Base-by-base conservation (phyloP, 2,888 invertebrate genomes). In the Nomada goodeniana region DNA sequence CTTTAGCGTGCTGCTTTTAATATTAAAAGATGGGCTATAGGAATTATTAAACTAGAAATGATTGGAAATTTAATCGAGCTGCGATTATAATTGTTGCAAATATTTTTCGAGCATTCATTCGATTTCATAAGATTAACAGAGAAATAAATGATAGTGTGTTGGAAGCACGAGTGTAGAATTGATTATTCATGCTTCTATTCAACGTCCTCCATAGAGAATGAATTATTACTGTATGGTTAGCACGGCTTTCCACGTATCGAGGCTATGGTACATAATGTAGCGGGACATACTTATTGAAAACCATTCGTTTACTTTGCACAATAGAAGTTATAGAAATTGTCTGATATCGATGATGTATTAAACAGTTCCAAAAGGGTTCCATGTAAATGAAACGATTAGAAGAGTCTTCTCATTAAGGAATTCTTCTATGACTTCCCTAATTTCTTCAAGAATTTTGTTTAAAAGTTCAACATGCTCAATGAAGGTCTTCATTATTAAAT, bases 401-500 rank as follows among this genome's bases (percentile, higher is more conserved):
- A 61, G 2, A 36, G 36, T 36, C 36, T 36, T 36, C 0, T 36
- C 36, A 36, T 7, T 36, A 36, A 36, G 36, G 7, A 36, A 1
- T 36, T 36, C 7, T 36, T 29, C 29, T 57, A 23, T 13, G 20
- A 20, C 29, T 18, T 26, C 26, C 26, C n/a, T 0, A 18, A 11
- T 44, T 53, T n/a, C 20, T 52, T 57, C 36, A 44, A n/a, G 42
- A 47, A 61, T 57, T 44, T 67, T 23, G 20, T 71, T 73, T 53
- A 52, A 20, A 20, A 20, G 69, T 55, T 57, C 15, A 69, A 20
- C 18, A 11, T 18, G 57, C 63, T 80, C 50, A 50, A 74, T 7
- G 53, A 79, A 75, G 53, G 47, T 83, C 69, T 80, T 77, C 68
- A 50, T 65, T 44, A 55, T 77, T 78, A 65, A 57, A 44, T 82